These are phyloP conservation scores for Corydoras sp. DNA, from an alignment of 2,113 vertebrate species.

Conservation along the genomic window DNA sequence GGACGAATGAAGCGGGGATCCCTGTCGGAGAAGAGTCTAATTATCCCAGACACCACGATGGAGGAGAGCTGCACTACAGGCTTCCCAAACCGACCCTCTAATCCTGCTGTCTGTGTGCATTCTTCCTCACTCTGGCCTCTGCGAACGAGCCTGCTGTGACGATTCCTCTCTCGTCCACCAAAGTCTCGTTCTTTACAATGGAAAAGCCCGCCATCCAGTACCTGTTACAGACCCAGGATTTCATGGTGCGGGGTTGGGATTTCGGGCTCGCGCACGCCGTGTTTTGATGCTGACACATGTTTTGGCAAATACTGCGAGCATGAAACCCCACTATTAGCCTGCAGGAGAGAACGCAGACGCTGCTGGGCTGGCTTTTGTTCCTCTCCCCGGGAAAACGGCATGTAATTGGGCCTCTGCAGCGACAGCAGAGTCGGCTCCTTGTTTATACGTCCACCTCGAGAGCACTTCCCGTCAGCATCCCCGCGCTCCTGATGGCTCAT, in stretches of 20 bases:
- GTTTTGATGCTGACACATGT: slow-evolving; percentile 48
- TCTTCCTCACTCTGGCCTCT: slow-evolving; percentile 26
- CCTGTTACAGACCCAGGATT: slow-evolving; percentile 51
- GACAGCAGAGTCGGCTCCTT: slow-evolving; percentile 50
- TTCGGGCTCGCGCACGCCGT: slow-evolving; percentile 43
- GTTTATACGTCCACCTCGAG: slow-evolving; percentile 65
- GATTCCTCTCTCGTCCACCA: slow-evolving; percentile 20
- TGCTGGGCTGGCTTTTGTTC: slow-evolving; percentile 48
- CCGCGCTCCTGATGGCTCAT: slow-evolving; percentile 57
- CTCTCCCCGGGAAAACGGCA: slow-evolving; percentile 55
- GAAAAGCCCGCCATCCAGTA: slow-evolving; percentile 47
- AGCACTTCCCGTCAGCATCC: slow-evolving; percentile 58
- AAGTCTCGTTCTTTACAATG: slow-evolving; percentile 38
- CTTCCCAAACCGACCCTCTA: slow-evolving; percentile 53
- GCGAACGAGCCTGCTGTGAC: slow-evolving; percentile 17
- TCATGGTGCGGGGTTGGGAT: slow-evolving; percentile 53
- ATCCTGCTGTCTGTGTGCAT: slow-evolving; percentile 56
- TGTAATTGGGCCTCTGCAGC: slow-evolving; percentile 64
- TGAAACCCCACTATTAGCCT: slow-evolving; percentile 55
- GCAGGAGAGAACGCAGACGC: slow-evolving; percentile 42
- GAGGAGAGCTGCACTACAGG: slow-evolving; percentile 41
- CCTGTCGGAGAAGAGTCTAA: slow-evolving; percentile 61
- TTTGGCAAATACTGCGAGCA: slow-evolving; percentile 41
- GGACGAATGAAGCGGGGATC: slow-evolving; percentile 52
- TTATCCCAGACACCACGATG: slow-evolving; percentile 51